Base-by-base conservation (phyloP, 2,113 vertebrate genomes). In the Corythornis cristatus region DNA sequence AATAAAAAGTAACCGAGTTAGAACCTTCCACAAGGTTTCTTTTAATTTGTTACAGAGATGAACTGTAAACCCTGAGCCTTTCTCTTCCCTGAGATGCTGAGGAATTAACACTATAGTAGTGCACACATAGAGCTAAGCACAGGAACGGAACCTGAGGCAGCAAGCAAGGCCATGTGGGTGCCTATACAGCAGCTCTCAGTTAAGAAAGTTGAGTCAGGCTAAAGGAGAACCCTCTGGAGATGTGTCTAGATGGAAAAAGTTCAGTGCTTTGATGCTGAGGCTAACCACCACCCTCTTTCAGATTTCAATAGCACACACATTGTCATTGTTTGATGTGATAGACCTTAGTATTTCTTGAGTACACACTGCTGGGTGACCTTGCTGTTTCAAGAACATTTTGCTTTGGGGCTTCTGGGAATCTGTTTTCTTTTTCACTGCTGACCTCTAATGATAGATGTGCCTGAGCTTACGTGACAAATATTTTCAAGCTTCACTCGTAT, bases 371-470 rank as follows among this genome's bases (percentile, higher is more conserved):
- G 53, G 8, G 2, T 94, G 92, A 95, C 93, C 90, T 92, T 95
- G 80, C 62, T 95, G 53, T 83, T 88, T 92, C 86, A 93, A 83
- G 83, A 90, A 92, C 86, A 58, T 87, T 95, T 95, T 79, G 91
- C 81, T 91, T 29, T 85, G 31, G 51, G 78, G 58, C 67, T 92
- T 92, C 74, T 92, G 91, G 90, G 87, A 93, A 75, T 93, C 62
- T 94, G 54, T 93, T 95, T 90, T 89, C 45, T 82, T 92, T 87
- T 95, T 90, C 70, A 70, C 33, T 76, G 89, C 83, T 94, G 91
- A 96, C 89, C 74, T 95, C 74, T 90, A 80, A 94, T 77, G 84
- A 92, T 79, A 92, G 89, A 94, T 93, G 70, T 85, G 67, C 74
- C 71, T 87, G 81, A 91, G 77, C 61, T 93, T 90, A 58, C 28